Percentiles rank a stretch among this genome's conserved stretches.
Conservation (phyloP, 2,797 vertebrate genomes). For the Octomys mimax region DNA sequence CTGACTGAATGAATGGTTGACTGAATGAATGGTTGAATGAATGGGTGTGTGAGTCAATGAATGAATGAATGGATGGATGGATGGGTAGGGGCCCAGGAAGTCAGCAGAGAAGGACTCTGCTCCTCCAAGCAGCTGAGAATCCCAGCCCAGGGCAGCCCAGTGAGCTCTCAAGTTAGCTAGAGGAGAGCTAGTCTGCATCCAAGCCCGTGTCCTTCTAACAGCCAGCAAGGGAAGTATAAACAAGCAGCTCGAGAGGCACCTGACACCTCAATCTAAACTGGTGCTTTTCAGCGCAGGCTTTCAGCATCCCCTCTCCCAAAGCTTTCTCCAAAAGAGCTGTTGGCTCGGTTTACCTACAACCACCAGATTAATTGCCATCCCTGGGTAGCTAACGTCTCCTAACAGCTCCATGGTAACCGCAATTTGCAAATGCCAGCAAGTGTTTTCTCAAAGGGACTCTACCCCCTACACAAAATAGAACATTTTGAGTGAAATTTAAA, state of each 20-base stretch:
- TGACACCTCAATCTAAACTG: background rate
- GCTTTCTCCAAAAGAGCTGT: conserved; percentile 25
- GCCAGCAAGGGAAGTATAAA: background rate
- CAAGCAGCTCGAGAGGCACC: background rate
- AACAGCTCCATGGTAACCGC: conserved; percentile 52
- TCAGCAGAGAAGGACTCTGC: background rate
- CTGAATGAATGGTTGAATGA: background rate
- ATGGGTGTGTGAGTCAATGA: background rate
- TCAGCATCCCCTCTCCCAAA: background rate
- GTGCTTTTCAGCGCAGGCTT: background rate
- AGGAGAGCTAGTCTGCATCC: background rate
- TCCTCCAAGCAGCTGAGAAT: background rate
- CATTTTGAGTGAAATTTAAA: conserved; percentile 71
- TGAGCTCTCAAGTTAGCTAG: background rate
- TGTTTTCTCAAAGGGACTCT: conserved; percentile 69
- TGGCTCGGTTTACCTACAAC: background rate
- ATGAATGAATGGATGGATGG: background rate
- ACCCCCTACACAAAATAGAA: conserved; percentile 70
- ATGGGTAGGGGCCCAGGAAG: background rate
- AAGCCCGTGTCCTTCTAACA: fast-evolving
- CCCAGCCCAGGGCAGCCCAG: background rate
- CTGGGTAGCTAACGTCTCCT: background rate
- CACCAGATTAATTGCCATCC: conserved; percentile 12
- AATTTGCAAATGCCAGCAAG: conserved; percentile 62
- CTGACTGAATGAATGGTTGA: too few species aligned